phyloP scores from a whole-genome alignment of 2,888 invertebrate species.

The Herminia tarsipennalis region DNA sequence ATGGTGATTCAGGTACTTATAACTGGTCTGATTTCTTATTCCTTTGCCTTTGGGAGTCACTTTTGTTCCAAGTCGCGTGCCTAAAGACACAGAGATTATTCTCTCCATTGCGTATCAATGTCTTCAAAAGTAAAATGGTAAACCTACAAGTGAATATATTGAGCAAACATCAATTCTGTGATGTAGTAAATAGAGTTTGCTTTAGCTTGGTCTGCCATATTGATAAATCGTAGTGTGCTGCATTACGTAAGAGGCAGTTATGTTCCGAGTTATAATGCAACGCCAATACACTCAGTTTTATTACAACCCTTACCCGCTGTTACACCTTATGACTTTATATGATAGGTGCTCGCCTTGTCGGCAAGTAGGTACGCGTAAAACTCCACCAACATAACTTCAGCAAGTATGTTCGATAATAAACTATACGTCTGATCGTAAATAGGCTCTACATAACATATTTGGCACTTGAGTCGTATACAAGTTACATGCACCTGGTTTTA shows the following conservation, averaged over 20 bases:
- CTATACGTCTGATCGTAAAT: background rate
- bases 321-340: background rate
- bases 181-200: background rate
- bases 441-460: background rate
- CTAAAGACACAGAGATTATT: no score
- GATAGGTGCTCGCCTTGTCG: conserved; percentile 4
- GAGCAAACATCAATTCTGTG: background rate
- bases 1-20: no score
- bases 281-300: conserved; percentile 33
- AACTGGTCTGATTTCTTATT: no score
- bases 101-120: no score
- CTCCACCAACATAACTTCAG: conserved; percentile 3
- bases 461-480: background rate
- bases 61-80: no score
- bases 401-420: conserved; percentile 4
- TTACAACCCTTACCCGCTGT: conserved; percentile 6
- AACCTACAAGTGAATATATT: background rate
- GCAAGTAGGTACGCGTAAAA: conserved; percentile 1
- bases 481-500: background rate
- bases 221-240: background rate
- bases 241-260: conserved; percentile 7
- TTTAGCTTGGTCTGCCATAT: background rate
- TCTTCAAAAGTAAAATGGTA: background rate
- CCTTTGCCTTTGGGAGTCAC: no score
- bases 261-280: conserved; percentile 25